Conservation (phyloP, 1,140 invertebrate species). For the Drosophila pandora region DNA sequence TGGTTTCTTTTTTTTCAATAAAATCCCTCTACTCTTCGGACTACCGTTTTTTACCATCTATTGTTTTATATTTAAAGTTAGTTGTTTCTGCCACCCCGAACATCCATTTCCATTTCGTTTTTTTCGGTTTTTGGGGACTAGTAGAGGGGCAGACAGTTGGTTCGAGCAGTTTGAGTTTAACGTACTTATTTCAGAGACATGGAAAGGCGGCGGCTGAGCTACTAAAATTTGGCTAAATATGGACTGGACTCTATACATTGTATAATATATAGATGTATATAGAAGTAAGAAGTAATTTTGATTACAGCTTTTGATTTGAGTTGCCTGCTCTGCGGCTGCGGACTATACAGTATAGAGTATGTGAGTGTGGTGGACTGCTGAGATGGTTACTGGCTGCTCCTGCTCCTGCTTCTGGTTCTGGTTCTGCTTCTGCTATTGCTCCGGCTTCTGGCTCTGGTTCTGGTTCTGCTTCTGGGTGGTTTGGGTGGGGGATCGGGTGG, state of each 20-base stretch:
- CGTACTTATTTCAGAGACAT: slow-evolving; percentile 74
- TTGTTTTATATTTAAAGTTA: slow-evolving; percentile 22
- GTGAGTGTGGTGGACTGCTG: slow-evolving; percentile 22
- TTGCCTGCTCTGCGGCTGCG: slow-evolving; percentile 36
- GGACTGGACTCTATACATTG: slow-evolving; percentile 22
- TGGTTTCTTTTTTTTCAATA: background rate
- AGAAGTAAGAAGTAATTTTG: slow-evolving; percentile 66
- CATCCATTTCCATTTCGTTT: background rate
- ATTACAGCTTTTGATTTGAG: slow-evolving; percentile 73
- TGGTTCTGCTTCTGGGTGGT: slow-evolving; percentile 2
- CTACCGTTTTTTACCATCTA: slow-evolving; percentile 13
- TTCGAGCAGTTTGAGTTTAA: slow-evolving; percentile 77
- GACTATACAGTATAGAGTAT: background rate
- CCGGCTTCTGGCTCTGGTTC: slow-evolving; percentile 4
- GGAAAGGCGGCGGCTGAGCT: slow-evolving; percentile 47
- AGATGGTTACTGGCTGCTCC: slow-evolving; percentile 32
- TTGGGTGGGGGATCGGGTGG: slow-evolving; percentile 22
- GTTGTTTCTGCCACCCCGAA: slow-evolving; percentile 12
- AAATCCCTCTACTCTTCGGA: slow-evolving; percentile 1
- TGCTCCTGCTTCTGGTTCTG: slow-evolving; percentile 21
- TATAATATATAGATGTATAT: slow-evolving; percentile 23
- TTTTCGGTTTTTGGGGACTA: slow-evolving; percentile 2
- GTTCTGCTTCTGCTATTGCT: slow-evolving; percentile 28
- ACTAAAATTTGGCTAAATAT: slow-evolving; percentile 18
- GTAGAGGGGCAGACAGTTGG: slow-evolving; percentile 30